Base-by-base conservation (phyloP, 2,888 invertebrate genomes). In the Lingula anatina region DNA sequence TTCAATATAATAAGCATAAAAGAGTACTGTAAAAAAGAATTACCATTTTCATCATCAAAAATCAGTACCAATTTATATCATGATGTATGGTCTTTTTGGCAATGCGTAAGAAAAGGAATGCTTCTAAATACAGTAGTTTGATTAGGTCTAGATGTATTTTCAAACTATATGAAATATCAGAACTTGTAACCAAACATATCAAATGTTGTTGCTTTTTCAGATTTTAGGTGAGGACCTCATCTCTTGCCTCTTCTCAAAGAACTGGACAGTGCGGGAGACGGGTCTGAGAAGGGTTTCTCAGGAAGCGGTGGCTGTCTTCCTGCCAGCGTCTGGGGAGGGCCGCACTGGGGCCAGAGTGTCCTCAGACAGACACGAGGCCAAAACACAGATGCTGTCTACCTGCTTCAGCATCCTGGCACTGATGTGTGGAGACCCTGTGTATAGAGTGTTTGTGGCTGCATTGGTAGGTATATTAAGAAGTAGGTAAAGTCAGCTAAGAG, bases 391-490 rank as follows among this genome's bases (percentile, higher is more conserved):
- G 55, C 58, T 78, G 31, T 68, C 70, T 47, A 68, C 67, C 39
- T 72, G 75, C 50, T 75, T 74, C 47, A 66, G 68, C 49, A 70
- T 79, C 21, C 62, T 79, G 23, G 68, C 75, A 3, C 69, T 70
- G 57, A 68, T 75, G 62, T 71, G 70, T 51, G 68, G 70, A 27
- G 79, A 79, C 59, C 78, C 78, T 12, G 78, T 79, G 5, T 79
- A 78, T 59, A 75, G 72, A 59, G 79, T 79, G 23, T 79, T 76
- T 63, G 70, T 77, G 15, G 77, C 76, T 38, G 70, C 71, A 42
- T 56, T 79, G 64, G 78, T 79, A 57, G 65, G 76, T 68, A 9
- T 35, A 43, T 56, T 79, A 64, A 78, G 78, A 57, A 65, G 76
- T 68, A 9, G 26, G 27, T 5, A n/a, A n/a, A n/a, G n/a, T n/a